A percentile compares a stretch with the other conserved stretches of the same genome.
Conservation (phyloP, 2,888 invertebrate genomes). For the Hyppa rectilinea region DNA sequence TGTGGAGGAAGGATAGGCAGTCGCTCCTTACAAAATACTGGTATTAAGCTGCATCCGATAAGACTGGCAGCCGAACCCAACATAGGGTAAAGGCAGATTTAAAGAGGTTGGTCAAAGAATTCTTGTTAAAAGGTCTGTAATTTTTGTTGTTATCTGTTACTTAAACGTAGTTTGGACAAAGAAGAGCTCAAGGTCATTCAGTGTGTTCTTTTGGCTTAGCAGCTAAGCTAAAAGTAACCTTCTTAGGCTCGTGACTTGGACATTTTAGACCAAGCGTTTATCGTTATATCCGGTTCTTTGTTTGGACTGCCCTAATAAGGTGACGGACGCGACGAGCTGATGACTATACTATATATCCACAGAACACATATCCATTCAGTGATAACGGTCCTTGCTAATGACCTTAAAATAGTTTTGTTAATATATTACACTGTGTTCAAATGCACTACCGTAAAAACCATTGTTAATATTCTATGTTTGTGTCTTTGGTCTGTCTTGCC, state of each 20-base stretch:
- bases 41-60: too few relatives aligned
- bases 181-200: background rate
- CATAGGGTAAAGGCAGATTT: too few relatives aligned
- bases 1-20: too few relatives aligned
- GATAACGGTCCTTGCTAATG: conserved; percentile 34
- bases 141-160: background rate
- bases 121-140: background rate
- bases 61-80: too few relatives aligned
- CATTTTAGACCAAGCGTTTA: conserved; percentile 8
- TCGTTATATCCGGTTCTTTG: conserved; percentile 27
- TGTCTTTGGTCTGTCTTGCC: background rate
- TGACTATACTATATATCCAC: conserved; percentile 23
- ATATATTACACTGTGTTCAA: background rate
- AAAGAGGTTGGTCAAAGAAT: too few relatives aligned
- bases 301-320: conserved; percentile 17
- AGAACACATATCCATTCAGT: background rate
- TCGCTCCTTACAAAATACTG: too few relatives aligned
- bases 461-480: background rate
- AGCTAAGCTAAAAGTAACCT: background rate
- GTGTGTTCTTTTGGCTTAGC: background rate
- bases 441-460: background rate
- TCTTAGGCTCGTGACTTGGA: background rate
- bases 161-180: background rate
- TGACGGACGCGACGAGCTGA: background rate
- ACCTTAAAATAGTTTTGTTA: conserved; percentile 16